Evolutionary conservation across 1,140 invertebrate genomes (phyloP).

Genomic region (Globodera ellingtonae): DNA sequence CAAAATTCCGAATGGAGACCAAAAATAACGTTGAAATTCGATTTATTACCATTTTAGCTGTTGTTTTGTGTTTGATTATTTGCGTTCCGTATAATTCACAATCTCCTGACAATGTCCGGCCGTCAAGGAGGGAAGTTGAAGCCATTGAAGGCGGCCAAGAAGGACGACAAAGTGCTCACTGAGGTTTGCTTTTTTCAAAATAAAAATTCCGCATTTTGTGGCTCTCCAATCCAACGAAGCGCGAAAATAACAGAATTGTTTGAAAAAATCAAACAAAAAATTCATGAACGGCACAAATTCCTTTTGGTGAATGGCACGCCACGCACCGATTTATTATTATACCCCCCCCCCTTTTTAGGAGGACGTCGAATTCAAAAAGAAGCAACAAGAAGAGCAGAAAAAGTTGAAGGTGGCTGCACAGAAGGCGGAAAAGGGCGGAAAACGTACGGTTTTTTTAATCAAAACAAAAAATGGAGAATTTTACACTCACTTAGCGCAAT

Average conservation of each 20-base stretch:
- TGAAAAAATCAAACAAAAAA: no score
- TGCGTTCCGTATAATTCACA: not conserved
- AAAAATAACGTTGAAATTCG: no score
- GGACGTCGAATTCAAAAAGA: conserved; percentile 74
- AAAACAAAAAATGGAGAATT: not conserved
- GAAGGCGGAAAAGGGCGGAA: conserved; percentile 82
- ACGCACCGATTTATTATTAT: not conserved
- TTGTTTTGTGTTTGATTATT: no score
- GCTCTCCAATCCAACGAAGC: no score
- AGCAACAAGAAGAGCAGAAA: conserved; percentile 78
- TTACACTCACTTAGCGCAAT: not conserved
- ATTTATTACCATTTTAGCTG: no score
- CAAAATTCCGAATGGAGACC: no score
- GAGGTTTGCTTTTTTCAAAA: conserved; percentile 65
- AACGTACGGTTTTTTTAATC: conserved; percentile 68
- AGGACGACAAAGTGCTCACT: conserved; percentile 65
- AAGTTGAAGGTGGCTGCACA: conserved; percentile 77
- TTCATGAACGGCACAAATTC: no score
- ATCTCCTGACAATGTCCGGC: conserved; percentile 46
- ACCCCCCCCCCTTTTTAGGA: conserved; percentile 63
- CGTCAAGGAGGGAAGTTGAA: conserved; percentile 67
- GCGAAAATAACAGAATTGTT: not conserved
- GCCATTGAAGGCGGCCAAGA: conserved; percentile 67
- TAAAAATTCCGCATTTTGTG: not conserved
- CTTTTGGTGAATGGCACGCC: no score